phyloP scores from a whole-genome alignment of 2,888 invertebrate species.

The Macropis europaea region DNA sequence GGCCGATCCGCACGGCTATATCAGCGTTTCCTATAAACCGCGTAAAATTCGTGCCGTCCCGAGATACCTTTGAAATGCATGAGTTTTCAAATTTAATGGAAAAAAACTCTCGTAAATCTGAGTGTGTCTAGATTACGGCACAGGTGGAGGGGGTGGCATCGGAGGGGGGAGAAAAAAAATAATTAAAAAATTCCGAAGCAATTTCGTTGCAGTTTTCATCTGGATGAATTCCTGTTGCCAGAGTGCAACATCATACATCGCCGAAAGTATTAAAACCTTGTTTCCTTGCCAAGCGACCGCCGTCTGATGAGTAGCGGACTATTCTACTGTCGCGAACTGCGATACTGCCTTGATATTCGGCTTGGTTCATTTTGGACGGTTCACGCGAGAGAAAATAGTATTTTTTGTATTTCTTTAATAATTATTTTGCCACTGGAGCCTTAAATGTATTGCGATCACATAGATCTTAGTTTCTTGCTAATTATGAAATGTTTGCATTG shows the following conservation, averaged over 20 bases:
- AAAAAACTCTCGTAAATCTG: slow-evolving; percentile 24
- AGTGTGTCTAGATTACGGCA: background rate
- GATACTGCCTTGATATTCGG: too few relatives aligned
- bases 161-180: background rate
- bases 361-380: too few relatives aligned
- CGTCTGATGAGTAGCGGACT: background rate
- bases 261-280: slow-evolving; percentile 25
- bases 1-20: background rate
- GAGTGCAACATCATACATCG: background rate
- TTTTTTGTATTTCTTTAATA: too few relatives aligned
- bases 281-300: background rate
- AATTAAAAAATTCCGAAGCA: slow-evolving; percentile 20
- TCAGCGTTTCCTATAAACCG: background rate
- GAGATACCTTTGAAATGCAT: slow-evolving; percentile 21
- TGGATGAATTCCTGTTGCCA: background rate
- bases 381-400: too few relatives aligned
- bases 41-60: too few relatives aligned
- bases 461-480: too few relatives aligned
- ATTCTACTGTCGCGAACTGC: slow-evolving; percentile 7
- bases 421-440: too few relatives aligned
- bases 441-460: too few relatives aligned
- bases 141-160: too few relatives aligned
- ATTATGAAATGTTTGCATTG: too few relatives aligned
- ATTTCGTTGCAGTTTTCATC: slow-evolving; percentile 16
- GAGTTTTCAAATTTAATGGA: slow-evolving; percentile 23